Base-by-base conservation (phyloP, 2,888 invertebrate genomes). In the Sinodicranocentrus sp. region DNA sequence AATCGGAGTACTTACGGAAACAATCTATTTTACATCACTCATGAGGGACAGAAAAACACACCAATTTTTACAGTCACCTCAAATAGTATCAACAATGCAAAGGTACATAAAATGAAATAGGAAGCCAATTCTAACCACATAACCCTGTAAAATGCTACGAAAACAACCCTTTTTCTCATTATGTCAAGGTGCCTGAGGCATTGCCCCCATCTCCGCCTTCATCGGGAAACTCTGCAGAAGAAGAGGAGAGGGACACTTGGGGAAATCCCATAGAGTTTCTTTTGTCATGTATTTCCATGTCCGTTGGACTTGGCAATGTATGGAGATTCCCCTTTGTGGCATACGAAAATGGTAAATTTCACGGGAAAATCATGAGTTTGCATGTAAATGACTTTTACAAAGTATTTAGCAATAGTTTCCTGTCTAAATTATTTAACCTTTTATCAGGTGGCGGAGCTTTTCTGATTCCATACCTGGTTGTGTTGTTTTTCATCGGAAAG, bases 401-500 rank as follows among this genome's bases (percentile, higher is more conserved):
- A 39, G 5, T 39, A 39, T 39, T 5, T 5, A 39, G 39, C 39
- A 39, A 13, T 8, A 39, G 82, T 85, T 17, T 89, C 89, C 0
- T 89, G 89, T 61, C 84, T 89, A 73, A 90, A 90, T 71, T 13
- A 21, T 23, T 52, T n/a, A 48, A 10, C 3, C n/a, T 8, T 57
- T 28, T 63, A 6, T 59, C 61, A 68, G 90, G 90, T 5, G 90
- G 90, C 0, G 89, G 89, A 6, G 89, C 89, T 0, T 89, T 89
- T 82, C 84, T 89, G 6, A 88, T 89, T 19, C 90, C 90, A 6
- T 90, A 90, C 77, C 83, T 90, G 5, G 63, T 90, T 13, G 87
- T 90, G 1, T 80, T 90, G 19, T 85, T 89, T 44, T 84, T 90
- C 28, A 92, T 94, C 82, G 95, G 95, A 63, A 94, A 95, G 88